Percentiles rank a stretch among this genome's conserved stretches.
Conservation (phyloP, 1,140 invertebrate species). For the Drosophila paulistorum region DNA sequence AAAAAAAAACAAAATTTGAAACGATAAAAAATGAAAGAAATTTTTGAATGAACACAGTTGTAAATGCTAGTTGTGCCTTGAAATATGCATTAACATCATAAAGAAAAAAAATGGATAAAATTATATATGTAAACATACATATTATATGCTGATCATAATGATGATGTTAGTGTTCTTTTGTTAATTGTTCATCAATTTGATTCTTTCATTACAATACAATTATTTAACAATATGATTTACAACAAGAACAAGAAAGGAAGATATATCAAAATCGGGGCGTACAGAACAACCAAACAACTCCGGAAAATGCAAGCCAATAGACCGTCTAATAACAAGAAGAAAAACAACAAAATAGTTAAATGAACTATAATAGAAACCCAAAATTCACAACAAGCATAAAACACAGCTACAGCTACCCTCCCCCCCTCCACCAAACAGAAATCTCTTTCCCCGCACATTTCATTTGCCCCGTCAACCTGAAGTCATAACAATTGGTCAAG, state of each 20-base stretch:
- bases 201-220: conserved; percentile 3
- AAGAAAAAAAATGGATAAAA: conserved; percentile 39
- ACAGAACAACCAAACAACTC: conserved; percentile 16
- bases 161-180: conserved; percentile 52
- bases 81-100: conserved; percentile 72
- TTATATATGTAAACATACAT: conserved; percentile 30
- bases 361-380: conserved; percentile 31
- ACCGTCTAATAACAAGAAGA: conserved; percentile 28
- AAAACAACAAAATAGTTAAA: conserved; percentile 21
- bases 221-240: not conserved
- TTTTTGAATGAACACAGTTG: conserved; percentile 74
- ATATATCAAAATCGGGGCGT: not conserved
- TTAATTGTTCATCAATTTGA: conserved; percentile 38
- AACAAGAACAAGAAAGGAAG: conserved; percentile 7
- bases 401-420: conserved; percentile 46
- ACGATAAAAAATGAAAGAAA: conserved; percentile 42
- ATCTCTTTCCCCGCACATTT: conserved; percentile 32
- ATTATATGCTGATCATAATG: conserved; percentile 22
- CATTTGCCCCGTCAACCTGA: conserved; percentile 18
- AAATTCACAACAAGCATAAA: conserved; percentile 74
- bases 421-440: conserved; percentile 11
- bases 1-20: conserved; percentile 5
- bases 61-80: conserved; percentile 82
- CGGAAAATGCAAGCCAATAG: conserved; percentile 45
- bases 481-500: conserved; percentile 47